Conservation (phyloP, 92 coral and sea anemone species). For the Actinostola sp. region DNA sequence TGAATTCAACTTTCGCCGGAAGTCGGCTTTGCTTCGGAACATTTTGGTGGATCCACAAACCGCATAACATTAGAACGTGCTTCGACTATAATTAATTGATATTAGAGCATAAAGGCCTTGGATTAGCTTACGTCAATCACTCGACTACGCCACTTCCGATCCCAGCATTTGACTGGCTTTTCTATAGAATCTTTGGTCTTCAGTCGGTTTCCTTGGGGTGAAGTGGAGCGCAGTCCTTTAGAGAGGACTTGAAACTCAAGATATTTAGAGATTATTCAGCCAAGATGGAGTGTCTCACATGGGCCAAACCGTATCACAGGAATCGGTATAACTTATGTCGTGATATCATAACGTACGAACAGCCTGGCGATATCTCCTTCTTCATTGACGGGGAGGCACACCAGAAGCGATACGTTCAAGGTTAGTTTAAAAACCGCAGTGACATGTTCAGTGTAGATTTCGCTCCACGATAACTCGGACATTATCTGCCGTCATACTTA, state of each 20-base stretch:
- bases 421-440: constrained; percentile 9
- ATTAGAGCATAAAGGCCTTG: background rate
- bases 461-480: background rate
- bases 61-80: constrained; percentile 24
- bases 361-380: constrained; percentile 21
- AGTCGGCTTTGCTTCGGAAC: constrained; percentile 12
- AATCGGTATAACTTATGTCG: constrained; percentile 14
- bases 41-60: constrained; percentile 11
- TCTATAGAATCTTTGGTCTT: background rate
- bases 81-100: constrained; percentile 13
- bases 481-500: background rate
- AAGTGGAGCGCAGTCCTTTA: background rate
- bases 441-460: background rate
- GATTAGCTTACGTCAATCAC: constrained; percentile 15
- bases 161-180: constrained; percentile 8
- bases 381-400: constrained; percentile 7
- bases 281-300: constrained; percentile 16
- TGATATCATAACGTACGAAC: constrained; percentile 20
- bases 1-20: constrained; percentile 23
- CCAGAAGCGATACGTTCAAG: constrained; percentile 11
- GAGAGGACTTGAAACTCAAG: background rate
- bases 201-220: background rate
- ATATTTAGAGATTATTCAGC: background rate
- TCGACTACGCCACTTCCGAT: constrained; percentile 32
- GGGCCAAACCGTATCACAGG: constrained; percentile 9